Evolutionary conservation across 2,797 vertebrate species (phyloP).

Genomic region (Sparidentex hasta): DNA sequence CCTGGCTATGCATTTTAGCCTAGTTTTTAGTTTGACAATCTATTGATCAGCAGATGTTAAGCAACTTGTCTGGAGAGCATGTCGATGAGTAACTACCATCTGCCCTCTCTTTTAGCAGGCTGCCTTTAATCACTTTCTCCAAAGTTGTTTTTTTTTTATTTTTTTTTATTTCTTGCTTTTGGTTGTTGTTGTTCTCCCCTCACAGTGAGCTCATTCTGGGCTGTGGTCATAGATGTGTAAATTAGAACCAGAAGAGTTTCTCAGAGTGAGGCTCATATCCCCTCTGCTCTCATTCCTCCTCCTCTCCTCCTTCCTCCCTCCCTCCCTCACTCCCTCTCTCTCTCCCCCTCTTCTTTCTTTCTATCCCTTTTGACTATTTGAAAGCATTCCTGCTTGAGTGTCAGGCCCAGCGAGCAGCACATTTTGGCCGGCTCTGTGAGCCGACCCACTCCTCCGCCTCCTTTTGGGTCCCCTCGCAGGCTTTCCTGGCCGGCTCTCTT

Average conservation of each 20-base stretch:
- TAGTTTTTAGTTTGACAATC: conserved; percentile 46
- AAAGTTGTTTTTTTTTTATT: conserved; percentile 22
- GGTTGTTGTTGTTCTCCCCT: conserved; percentile 81
- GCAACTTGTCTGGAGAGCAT: conserved; percentile 46
- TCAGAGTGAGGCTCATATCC: conserved; percentile 74
- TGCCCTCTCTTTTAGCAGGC: conserved; percentile 35
- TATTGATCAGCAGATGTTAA: conserved; percentile 56
- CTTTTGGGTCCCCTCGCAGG: conserved; percentile 59
- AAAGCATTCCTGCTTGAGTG: conserved; percentile 82
- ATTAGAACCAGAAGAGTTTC: conserved; percentile 86
- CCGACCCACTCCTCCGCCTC: conserved; percentile 65
- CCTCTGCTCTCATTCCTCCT: conserved; percentile 67
- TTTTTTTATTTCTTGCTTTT: conserved; percentile 46
- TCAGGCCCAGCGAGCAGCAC: conserved; percentile 71
- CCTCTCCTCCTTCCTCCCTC: conserved; percentile 58
- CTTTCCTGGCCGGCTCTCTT: conserved; percentile 59
- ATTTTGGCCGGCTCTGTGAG: conserved; percentile 66
- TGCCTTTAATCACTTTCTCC: conserved; percentile 51
- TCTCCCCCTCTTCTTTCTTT: conserved; percentile 55
- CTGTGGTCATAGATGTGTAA: conserved; percentile 86
- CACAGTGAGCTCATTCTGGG: conserved; percentile 85
- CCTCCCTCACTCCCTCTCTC: neutral
- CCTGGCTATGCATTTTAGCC: conserved; percentile 39
- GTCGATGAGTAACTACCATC: conserved; percentile 44
- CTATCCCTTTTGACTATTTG: conserved; percentile 79